Conservation (phyloP, 2,888 invertebrate species). For the Stenodema calcarata region DNA sequence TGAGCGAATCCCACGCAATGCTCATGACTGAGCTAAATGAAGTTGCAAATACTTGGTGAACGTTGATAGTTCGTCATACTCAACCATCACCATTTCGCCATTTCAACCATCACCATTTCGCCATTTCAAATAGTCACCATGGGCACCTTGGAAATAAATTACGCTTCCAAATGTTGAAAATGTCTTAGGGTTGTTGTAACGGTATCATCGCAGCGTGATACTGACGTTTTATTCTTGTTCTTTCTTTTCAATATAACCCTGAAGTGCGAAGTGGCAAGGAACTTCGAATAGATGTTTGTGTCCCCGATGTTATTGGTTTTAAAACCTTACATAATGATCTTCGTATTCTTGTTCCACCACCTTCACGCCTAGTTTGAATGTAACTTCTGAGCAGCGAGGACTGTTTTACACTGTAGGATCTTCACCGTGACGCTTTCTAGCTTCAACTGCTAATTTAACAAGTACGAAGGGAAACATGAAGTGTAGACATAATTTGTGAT, state of each 20-base stretch:
- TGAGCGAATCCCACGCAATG: neutral
- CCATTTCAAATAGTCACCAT: too few relatives aligned
- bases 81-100: neutral
- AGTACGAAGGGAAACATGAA: neutral
- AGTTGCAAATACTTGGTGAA: neutral
- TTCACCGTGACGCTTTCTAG: neutral
- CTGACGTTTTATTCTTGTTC: neutral
- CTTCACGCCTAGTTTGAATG: too few relatives aligned
- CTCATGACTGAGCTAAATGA: neutral
- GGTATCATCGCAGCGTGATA: neutral
- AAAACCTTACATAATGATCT: neutral
- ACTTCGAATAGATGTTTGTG: neutral
- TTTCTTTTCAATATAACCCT: neutral
- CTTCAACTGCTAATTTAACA: neutral
- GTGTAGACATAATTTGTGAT: neutral
- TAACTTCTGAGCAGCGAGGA: too few relatives aligned
- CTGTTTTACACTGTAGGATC: too few relatives aligned
- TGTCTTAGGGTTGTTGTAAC: neutral
- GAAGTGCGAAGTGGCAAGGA: neutral
- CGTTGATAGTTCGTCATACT: neutral
- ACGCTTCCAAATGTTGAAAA: too few relatives aligned
- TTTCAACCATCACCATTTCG: too few relatives aligned
- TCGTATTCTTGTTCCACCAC: neutral
- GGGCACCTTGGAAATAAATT: too few relatives aligned
- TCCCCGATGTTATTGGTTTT: neutral